Evolutionary conservation across 2,797 vertebrate species (phyloP).

Genomic region (Oreortyx pictus): DNA sequence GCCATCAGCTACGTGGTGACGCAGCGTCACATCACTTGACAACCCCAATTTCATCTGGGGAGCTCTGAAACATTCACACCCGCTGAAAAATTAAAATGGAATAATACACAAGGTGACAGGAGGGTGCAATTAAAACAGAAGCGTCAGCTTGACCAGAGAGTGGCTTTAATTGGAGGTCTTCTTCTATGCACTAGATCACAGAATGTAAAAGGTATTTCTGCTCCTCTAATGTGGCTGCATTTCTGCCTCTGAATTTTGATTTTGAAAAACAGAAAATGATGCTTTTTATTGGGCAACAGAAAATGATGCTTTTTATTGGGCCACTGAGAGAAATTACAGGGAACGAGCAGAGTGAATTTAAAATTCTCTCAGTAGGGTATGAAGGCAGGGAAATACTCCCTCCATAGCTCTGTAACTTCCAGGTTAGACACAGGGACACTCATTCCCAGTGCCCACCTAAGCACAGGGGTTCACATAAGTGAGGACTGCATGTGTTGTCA

Average conservation of each 20-base stretch:
- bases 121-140: slow-evolving; percentile 33
- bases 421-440: background rate
- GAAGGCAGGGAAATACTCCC: background rate
- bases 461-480: background rate
- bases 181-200: background rate
- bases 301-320: slow-evolving; percentile 38
- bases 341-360: slow-evolving; percentile 32
- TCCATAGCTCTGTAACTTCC: background rate
- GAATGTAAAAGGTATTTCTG: background rate
- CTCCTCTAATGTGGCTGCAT: background rate
- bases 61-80: slow-evolving; percentile 36
- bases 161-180: slow-evolving; percentile 50
- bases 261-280: slow-evolving; percentile 19
- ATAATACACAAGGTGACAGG: background rate
- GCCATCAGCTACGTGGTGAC: slow-evolving; percentile 74
- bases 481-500: fast-evolving
- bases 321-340: slow-evolving; percentile 40
- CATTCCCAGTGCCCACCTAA: background rate
- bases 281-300: slow-evolving; percentile 34
- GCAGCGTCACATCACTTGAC: slow-evolving; percentile 59
- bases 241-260: slow-evolving; percentile 33
- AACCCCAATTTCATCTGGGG: slow-evolving; percentile 54
- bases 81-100: slow-evolving; percentile 13
- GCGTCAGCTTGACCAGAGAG: slow-evolving; percentile 25
- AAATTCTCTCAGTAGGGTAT: slow-evolving; percentile 27